Percentiles rank a stretch among this genome's conserved stretches.
These are phyloP conservation scores for Ophion slaviceki DNA, from an alignment of 2,888 invertebrate genomes.

Conservation along the genomic window DNA sequence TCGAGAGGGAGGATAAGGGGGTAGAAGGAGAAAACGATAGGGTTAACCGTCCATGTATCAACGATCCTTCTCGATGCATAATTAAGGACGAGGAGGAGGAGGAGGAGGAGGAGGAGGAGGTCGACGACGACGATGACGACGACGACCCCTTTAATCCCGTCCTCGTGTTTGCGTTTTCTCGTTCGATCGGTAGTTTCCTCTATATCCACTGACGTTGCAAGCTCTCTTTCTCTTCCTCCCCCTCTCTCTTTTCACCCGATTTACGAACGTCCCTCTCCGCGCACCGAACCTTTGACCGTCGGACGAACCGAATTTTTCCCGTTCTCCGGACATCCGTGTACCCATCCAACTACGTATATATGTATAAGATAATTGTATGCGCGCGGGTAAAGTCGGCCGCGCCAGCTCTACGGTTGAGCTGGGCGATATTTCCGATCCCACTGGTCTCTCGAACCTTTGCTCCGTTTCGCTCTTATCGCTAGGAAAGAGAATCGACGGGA, in stretches of 20 bases:
- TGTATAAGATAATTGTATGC: background rate
- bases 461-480: conserved; percentile 5
- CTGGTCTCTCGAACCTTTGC: conserved; percentile 18
- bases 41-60: conserved; percentile 65
- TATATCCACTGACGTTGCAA: conserved; percentile 6
- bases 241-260: conserved; percentile 5
- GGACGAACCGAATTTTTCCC: conserved; percentile 74
- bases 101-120: conserved; percentile 69
- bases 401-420: conserved; percentile 76
- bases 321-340: conserved; percentile 53
- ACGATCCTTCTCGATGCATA: conserved; percentile 75
- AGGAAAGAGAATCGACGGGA: conserved; percentile 34
- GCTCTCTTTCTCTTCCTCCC: conserved; percentile 36
- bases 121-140: conserved; percentile 71
- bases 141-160: conserved; percentile 76
- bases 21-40: conserved; percentile 49
- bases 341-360: background rate
- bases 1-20: conserved; percentile 8
- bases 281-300: conserved; percentile 74
- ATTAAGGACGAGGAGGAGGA: conserved; percentile 74
- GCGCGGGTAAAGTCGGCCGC: conserved; percentile 69
- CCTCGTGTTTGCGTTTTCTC: conserved; percentile 78
- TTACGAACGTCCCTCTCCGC: conserved; percentile 28
- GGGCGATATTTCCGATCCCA: conserved; percentile 71
- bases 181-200: conserved; percentile 58